Base-by-base conservation (phyloP, 2,113 vertebrate species). In the Eulemur rufifrons region DNA sequence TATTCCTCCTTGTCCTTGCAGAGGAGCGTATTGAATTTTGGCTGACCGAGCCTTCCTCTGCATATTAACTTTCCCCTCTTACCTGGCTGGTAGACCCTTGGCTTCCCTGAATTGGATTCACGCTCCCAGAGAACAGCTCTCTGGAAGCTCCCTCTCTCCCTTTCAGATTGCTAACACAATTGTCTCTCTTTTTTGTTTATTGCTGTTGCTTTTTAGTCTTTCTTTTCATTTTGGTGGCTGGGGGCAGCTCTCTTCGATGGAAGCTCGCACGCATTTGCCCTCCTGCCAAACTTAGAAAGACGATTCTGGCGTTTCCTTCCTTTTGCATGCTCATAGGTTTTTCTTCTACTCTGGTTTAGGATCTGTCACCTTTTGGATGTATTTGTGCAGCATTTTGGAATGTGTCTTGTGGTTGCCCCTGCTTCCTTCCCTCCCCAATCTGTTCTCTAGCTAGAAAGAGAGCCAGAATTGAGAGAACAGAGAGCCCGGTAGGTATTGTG, bases 1-100 rank as follows among this genome's bases (percentile, higher is more conserved):
- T 23, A 1, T 27, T 54, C 95, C 93, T 64, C 34, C 81, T 23
- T 82, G 97, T 95, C 97, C 97, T 98, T 97, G 97, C 80, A 6
- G 94, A 47, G 95, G 7, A 82, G 15, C 37, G 12, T 52, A 29
- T 83, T 88, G 97, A 81, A 78, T 96, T 87, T 81, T 61, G 96
- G 89, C 97, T 73, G 74, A 81, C 37, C 2, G 86, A 95, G 77
- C 7, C 94, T 45, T 17, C 95, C 68, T 61, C 81, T 89, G 95
- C 61, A 23, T 76, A 80, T 89, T 54, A 74, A 71, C 93, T 92
- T 93, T 89, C 27, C 81, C 89, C 63, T 76, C 77, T 92, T 89
- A 7, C 89, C 94, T 88, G 96, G 37, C 63, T 42, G 52, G 25
- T 74, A 37, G 56, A 32, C 20, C 34, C 78, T n/a, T 9, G 56